Percentiles rank a stretch among this genome's conserved stretches.
phyloP scores from a whole-genome alignment of 2,113 vertebrate genomes.

The Oreotrochilus melanogaster region DNA sequence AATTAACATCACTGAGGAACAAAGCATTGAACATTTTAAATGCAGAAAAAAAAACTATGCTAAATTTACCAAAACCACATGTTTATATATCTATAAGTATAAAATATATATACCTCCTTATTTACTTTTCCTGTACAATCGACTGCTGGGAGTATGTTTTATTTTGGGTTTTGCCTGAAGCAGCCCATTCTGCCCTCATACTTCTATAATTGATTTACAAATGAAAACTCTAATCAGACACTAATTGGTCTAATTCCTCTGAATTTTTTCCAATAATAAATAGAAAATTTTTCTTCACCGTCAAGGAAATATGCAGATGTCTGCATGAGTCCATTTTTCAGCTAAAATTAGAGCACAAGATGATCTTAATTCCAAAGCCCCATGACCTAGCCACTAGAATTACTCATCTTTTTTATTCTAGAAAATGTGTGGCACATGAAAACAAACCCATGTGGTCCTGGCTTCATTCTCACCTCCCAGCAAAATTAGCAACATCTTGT shows the following conservation, averaged over 20 bases:
- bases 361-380: not conserved
- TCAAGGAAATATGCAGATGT: not conserved
- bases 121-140: not conserved
- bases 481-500: not conserved
- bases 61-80: not conserved
- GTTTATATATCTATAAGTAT: not conserved
- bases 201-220: not conserved
- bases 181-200: not conserved
- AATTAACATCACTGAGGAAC: not conserved
- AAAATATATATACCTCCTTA: not conserved
- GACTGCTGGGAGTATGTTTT: not conserved
- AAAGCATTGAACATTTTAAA: not conserved
- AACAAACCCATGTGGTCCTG: not conserved
- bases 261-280: not conserved
- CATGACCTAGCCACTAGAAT: not conserved
- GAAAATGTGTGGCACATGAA: not conserved
- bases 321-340: not conserved
- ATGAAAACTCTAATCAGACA: not conserved
- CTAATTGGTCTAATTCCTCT: not conserved
- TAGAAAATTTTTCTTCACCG: not conserved
- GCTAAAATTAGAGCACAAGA: not conserved
- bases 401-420: not conserved
- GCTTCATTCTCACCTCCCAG: not conserved
- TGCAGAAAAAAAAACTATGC: not conserved
- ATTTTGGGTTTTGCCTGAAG: not conserved